phyloP scores from a whole-genome alignment of 2,797 vertebrate genomes.

The Nannoperca australis region DNA sequence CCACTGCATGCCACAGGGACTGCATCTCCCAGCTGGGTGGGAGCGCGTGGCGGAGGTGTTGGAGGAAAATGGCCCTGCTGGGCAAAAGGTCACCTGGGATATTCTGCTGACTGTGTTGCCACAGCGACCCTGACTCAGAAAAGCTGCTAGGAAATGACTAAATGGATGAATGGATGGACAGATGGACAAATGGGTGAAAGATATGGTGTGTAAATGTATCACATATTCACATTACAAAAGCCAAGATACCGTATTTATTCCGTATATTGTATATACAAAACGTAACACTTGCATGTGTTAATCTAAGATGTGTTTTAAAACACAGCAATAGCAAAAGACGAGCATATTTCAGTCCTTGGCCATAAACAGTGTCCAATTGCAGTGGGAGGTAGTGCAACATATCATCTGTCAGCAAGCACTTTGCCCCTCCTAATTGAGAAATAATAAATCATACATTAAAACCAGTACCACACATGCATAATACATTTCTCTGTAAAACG shows the following conservation, averaged over 20 bases:
- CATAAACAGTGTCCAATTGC: constrained; percentile 18
- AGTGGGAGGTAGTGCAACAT: constrained; percentile 11
- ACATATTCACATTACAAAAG: not conserved
- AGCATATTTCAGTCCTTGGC: constrained; percentile 3
- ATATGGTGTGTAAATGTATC: constrained; percentile 17
- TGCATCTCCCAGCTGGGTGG: constrained; percentile 44
- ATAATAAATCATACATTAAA: constrained; percentile 29
- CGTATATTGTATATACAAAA: not conserved
- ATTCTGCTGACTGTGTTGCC: constrained; percentile 26
- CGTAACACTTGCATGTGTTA: not conserved
- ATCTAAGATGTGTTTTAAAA: not conserved
- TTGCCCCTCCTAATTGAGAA: constrained; percentile 8
- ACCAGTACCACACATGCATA: constrained; percentile 15
- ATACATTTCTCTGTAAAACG: constrained; percentile 15
- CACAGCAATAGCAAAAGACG: constrained; percentile 5
- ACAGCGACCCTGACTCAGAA: constrained; percentile 32
- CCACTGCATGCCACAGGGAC: constrained; percentile 28
- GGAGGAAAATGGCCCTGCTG: constrained; percentile 13
- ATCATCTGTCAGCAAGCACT: constrained; percentile 27
- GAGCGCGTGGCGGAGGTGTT: constrained; percentile 20
- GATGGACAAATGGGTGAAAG: not conserved
- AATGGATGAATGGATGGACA: constrained; percentile 1
- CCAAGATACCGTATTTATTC: not conserved
- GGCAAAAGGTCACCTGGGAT: constrained; percentile 44
- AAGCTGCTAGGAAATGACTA: constrained; percentile 27